A percentile compares a stretch with the other conserved stretches of the same genome.
Conservation (phyloP, 2,113 vertebrate species). For the Cygnus atratus region DNA sequence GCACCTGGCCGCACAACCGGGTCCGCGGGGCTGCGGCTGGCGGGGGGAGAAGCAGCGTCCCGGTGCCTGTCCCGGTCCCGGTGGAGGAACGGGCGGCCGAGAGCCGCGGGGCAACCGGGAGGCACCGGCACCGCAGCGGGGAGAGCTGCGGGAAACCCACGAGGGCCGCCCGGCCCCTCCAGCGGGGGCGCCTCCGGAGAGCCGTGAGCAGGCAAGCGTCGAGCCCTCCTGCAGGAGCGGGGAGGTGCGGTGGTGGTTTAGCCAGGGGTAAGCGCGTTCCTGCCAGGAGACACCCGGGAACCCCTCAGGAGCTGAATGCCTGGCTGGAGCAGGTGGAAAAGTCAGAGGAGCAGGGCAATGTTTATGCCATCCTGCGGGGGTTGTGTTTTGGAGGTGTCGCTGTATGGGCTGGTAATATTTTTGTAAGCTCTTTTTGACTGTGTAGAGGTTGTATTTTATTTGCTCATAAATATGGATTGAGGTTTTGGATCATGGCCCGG, state of each 20-base stretch:
- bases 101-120: background rate
- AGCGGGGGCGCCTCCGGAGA: background rate
- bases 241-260: background rate
- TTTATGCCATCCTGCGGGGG: background rate
- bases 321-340: background rate
- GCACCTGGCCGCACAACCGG: background rate
- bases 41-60: too few relatives aligned
- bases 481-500: constrained; percentile 38
- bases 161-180: background rate
- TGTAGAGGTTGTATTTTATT: background rate
- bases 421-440: background rate
- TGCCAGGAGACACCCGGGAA: background rate
- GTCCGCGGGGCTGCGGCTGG: background rate
- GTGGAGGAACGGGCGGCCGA: background rate
- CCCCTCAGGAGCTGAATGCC: background rate
- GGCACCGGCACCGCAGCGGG: background rate
- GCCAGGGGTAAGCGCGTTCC: background rate
- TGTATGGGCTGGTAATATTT: background rate
- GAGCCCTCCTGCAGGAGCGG: background rate
- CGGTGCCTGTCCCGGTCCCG: background rate
- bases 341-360: background rate
- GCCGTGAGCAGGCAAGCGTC: too few relatives aligned
- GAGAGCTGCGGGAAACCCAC: background rate
- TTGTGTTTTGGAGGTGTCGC: background rate
- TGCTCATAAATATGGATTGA: constrained; percentile 18